Evolutionary conservation across 2,797 vertebrate species (phyloP).

Genomic region (Peromyscus attwateri): DNA sequence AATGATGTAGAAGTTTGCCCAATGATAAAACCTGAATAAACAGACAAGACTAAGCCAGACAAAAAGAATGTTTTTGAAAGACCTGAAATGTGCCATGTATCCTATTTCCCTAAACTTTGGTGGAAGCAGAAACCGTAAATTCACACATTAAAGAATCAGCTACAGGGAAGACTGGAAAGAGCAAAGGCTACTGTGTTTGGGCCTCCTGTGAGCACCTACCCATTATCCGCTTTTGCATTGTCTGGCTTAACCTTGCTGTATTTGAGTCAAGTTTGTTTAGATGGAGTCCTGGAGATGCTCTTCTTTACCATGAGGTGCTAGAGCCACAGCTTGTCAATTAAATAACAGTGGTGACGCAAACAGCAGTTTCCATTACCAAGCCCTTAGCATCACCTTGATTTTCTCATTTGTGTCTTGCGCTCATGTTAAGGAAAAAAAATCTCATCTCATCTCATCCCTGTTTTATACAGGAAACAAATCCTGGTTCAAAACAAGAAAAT

Average conservation of each 20-base stretch:
- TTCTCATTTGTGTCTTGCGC: neutral
- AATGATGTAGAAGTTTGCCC: neutral
- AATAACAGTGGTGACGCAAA: neutral
- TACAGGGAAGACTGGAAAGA: neutral
- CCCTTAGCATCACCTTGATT: neutral
- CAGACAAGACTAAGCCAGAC: neutral
- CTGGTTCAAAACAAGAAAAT: neutral
- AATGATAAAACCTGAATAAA: neutral
- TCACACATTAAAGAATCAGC: neutral
- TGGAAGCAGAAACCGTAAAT: slow-evolving; percentile 29
- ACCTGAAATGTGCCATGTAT: neutral
- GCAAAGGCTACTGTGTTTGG: neutral
- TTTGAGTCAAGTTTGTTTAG: neutral
- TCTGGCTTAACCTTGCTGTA: neutral
- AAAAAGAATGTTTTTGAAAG: neutral
- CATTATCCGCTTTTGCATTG: neutral
- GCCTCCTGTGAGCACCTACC: neutral
- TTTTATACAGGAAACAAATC: slow-evolving; percentile 30
- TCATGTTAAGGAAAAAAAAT: neutral
- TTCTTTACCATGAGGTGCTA: neutral
- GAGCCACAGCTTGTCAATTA: neutral
- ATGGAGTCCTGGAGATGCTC: neutral
- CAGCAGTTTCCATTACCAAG: neutral
- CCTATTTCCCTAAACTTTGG: slow-evolving; percentile 38
- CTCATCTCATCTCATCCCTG: neutral